Conservation (phyloP, 2,888 invertebrate species). For the Ochropleura leucogaster region DNA sequence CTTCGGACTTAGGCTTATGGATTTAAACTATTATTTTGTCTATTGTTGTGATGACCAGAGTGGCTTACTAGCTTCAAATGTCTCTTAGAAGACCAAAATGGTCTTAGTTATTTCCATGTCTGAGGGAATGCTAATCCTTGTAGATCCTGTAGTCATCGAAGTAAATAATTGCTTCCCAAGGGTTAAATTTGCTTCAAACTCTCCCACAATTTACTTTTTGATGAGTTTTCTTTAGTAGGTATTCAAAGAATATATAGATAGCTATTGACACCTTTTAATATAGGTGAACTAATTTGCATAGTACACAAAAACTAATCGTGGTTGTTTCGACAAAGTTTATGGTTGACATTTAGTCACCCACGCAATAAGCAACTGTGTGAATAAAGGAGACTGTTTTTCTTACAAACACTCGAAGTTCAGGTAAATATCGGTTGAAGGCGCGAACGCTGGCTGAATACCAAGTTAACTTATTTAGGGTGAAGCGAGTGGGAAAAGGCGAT, state of each 20-base stretch:
- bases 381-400: slow-evolving; percentile 12
- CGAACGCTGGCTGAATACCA: slow-evolving; percentile 17
- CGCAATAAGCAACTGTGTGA: slow-evolving; percentile 5
- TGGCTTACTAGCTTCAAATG: background rate
- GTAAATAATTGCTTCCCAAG: slow-evolving; percentile 12
- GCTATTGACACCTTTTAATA: background rate
- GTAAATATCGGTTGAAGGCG: slow-evolving; percentile 16
- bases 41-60: too few relatives aligned
- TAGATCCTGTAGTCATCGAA: background rate
- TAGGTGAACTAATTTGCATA: background rate
- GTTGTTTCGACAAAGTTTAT: background rate
- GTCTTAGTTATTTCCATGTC: slow-evolving; percentile 25
- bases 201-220: background rate
- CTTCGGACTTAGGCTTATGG: too few relatives aligned
- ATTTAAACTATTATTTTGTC: too few relatives aligned
- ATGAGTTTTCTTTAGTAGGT: background rate
- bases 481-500: background rate
- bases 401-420: slow-evolving; percentile 19
- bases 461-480: background rate
- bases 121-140: slow-evolving; percentile 5
- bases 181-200: background rate
- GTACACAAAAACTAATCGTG: slow-evolving; percentile 4
- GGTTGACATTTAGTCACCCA: slow-evolving; percentile 4
- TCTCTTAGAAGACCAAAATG: background rate
- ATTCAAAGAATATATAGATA: background rate